Percentiles rank a stretch among this genome's conserved stretches.
Conservation (phyloP, 2,113 vertebrate genomes). For the Cervus canadensis region DNA sequence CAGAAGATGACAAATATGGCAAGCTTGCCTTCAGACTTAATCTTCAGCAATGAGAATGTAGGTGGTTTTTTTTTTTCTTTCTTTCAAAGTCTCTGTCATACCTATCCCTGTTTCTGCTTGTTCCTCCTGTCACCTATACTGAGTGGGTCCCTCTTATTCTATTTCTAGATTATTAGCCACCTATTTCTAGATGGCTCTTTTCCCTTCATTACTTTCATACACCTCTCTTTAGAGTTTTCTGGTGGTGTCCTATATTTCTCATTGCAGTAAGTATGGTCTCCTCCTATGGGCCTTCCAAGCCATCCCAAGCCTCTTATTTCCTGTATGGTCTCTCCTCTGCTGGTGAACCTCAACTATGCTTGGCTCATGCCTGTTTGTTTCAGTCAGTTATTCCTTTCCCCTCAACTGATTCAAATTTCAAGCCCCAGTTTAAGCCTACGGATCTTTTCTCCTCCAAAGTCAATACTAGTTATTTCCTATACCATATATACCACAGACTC, state of each 20-base stretch:
- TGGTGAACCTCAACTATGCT: neutral
- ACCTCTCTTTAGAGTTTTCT: neutral
- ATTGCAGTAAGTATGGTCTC: neutral
- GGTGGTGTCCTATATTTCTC: neutral
- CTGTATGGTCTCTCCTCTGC: neutral
- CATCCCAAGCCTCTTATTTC: neutral
- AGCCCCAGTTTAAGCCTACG: neutral
- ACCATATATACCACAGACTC: neutral
- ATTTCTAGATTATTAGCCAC: neutral
- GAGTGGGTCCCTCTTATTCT: neutral
- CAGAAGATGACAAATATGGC: neutral
- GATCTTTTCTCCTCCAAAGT: neutral
- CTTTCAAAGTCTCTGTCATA: neutral
- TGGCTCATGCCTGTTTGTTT: neutral
- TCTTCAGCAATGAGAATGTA: neutral
- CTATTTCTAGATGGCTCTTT: neutral
- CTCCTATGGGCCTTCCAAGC: neutral
- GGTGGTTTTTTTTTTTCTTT: neutral
- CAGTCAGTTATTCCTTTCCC: neutral
- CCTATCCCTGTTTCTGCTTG: neutral
- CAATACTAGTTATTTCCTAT: neutral
- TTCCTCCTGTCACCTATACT: neutral
- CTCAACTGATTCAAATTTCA: neutral
- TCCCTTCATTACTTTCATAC: neutral
- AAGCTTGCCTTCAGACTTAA: neutral